These are phyloP conservation scores for Ataeniobius toweri DNA, from an alignment of 2,797 vertebrate genomes.

Conservation along the genomic window DNA sequence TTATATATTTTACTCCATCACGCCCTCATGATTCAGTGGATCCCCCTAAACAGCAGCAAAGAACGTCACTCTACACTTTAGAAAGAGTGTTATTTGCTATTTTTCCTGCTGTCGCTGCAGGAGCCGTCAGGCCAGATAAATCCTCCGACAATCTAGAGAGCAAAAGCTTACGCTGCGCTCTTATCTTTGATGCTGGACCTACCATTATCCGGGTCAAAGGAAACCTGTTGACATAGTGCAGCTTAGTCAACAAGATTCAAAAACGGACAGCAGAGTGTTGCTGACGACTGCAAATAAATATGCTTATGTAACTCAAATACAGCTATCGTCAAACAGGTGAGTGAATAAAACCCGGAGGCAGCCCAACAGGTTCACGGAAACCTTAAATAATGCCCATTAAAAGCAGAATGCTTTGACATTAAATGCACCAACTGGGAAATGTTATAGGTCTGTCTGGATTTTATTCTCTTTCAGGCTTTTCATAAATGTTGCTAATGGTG, in stretches of 20 bases:
- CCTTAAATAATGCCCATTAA: too few species aligned
- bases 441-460: too few species aligned
- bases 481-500: too few species aligned
- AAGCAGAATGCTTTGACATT: too few species aligned
- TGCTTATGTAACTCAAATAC: conserved; percentile 21
- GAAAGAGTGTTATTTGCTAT: conserved; percentile 39
- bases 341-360: not conserved
- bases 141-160: conserved; percentile 31
- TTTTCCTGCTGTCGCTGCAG: conserved; percentile 53
- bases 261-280: conserved; percentile 28
- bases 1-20: not conserved
- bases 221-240: conserved; percentile 69
- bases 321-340: conserved; percentile 8
- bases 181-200: conserved; percentile 60
- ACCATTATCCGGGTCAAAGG: conserved; percentile 68
- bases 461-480: too few species aligned
- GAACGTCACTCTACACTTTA: conserved; percentile 16
- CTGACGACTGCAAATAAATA: conserved; percentile 39
- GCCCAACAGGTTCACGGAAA: not conserved
- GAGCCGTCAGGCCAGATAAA: conserved; percentile 56
- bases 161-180: conserved; percentile 58
- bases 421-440: too few species aligned
- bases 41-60: conserved; percentile 10
- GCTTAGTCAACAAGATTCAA: conserved; percentile 56
- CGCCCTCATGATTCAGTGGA: conserved; percentile 8